phyloP scores from a whole-genome alignment of 1,140 invertebrate species.

The Drosophila ogumai region DNA sequence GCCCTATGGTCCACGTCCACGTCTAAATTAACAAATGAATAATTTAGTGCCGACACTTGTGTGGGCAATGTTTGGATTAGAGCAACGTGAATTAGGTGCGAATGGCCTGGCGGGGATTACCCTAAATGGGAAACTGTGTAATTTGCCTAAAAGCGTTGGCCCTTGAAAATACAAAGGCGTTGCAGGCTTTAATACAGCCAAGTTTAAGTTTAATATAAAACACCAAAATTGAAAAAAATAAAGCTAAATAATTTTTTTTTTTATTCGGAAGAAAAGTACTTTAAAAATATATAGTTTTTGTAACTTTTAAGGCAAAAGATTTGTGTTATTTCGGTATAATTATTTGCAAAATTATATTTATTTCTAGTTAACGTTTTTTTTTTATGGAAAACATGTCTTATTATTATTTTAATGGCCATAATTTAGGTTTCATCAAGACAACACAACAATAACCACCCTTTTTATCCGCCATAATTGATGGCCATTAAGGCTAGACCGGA shows the following conservation, averaged over 20 bases:
- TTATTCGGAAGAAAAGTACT: too few relatives aligned
- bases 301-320: too few relatives aligned
- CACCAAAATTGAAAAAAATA: too few relatives aligned
- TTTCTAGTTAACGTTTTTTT: background rate
- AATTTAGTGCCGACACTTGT: constrained; percentile 77
- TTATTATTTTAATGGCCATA: background rate
- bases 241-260: too few relatives aligned
- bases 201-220: too few relatives aligned
- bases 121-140: constrained; percentile 72
- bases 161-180: background rate
- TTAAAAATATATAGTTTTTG: too few relatives aligned
- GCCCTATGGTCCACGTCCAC: constrained; percentile 21
- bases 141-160: constrained; percentile 68
- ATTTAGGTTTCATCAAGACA: background rate
- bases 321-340: too few relatives aligned
- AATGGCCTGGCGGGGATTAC: constrained; percentile 70
- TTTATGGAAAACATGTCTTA: background rate
- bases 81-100: constrained; percentile 77
- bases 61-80: constrained; percentile 71
- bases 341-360: background rate
- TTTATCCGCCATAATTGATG: background rate
- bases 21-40: constrained; percentile 83
- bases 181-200: background rate
- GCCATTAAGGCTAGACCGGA: constrained; percentile 4
- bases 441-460: background rate